These are phyloP conservation scores for Bombus soroeensis DNA, from an alignment of 1,140 invertebrate species.

Conservation along the genomic window DNA sequence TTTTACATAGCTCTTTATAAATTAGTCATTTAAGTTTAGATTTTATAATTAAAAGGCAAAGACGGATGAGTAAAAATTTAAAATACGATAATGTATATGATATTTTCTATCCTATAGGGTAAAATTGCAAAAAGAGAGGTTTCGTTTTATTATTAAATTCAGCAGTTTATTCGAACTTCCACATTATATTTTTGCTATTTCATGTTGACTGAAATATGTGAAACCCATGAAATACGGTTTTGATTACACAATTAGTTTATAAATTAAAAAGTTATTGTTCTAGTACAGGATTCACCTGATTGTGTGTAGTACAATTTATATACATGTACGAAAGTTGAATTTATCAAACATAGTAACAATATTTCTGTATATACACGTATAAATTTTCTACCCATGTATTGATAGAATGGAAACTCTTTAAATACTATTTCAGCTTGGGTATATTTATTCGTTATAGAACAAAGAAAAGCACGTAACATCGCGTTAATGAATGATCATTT, in stretches of 20 bases:
- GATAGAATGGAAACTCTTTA: neutral
- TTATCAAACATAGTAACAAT: neutral
- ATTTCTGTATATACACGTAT: neutral
- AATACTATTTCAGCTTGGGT: neutral
- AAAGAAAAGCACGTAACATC: neutral
- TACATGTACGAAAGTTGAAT: neutral
- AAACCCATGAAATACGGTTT: neutral
- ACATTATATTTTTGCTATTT: neutral
- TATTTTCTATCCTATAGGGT: neutral
- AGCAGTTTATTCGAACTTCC: neutral
- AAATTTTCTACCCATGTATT: neutral
- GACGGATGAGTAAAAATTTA: neutral
- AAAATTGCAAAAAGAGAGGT: neutral
- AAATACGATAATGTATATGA: neutral
- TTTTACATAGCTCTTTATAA: neutral
- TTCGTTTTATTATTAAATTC: neutral
- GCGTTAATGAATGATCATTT: conserved; percentile 2
- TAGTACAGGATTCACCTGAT: neutral
- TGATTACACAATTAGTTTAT: neutral
- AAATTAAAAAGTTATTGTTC: neutral
- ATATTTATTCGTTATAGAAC: neutral
- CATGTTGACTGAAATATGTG: neutral
- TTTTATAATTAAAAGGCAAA: neutral
- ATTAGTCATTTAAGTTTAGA: neutral
- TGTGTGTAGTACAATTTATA: neutral